Evolutionary conservation across 1,140 invertebrate species (phyloP).

Genomic region (Adoxophyes honmai): DNA sequence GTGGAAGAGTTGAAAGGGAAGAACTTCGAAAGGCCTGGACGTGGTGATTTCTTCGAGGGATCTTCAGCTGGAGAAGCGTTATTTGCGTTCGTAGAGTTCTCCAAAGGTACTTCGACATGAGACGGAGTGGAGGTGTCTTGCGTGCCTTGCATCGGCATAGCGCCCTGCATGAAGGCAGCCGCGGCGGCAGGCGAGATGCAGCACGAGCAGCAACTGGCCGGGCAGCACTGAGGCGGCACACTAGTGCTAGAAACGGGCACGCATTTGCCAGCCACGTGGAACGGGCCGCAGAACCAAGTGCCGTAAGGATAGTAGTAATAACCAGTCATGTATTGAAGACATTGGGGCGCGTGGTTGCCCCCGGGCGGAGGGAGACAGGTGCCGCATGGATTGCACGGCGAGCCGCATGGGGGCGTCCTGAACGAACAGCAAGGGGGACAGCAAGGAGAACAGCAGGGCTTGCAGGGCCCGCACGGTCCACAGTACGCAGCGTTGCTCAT

Average conservation of each 20-base stretch:
- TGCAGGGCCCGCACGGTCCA: conserved; percentile 19
- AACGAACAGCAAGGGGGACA: conserved; percentile 38
- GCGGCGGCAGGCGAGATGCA: conserved; percentile 23
- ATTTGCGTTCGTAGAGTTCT: conserved; percentile 67
- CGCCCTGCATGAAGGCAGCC: neutral
- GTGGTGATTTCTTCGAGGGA: conserved; percentile 3
- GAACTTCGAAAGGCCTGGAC: conserved; percentile 27
- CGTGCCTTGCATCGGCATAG: conserved; percentile 20
- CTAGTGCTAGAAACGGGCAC: conserved; percentile 26
- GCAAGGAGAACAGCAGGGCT: conserved; percentile 23
- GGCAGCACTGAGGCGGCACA: conserved; percentile 4
- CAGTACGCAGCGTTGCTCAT: conserved; percentile 16
- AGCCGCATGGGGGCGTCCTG: conserved; percentile 25
- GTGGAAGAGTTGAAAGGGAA: conserved; percentile 26
- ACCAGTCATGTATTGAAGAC: conserved; percentile 63
- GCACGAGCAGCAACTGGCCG: conserved; percentile 22
- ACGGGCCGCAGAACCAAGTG: conserved; percentile 64
- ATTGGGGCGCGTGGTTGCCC: conserved; percentile 48
- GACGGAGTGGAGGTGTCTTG: conserved; percentile 17
- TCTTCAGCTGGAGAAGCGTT: neutral
- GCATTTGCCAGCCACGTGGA: conserved; percentile 46
- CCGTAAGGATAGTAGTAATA: conserved; percentile 70
- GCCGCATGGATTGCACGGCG: conserved; percentile 43
- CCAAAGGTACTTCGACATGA: conserved; percentile 17
- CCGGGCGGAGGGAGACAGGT: conserved; percentile 46